These are phyloP conservation scores for Nomada hirtipes DNA, from an alignment of 2,888 invertebrate genomes.

Conservation along the genomic window DNA sequence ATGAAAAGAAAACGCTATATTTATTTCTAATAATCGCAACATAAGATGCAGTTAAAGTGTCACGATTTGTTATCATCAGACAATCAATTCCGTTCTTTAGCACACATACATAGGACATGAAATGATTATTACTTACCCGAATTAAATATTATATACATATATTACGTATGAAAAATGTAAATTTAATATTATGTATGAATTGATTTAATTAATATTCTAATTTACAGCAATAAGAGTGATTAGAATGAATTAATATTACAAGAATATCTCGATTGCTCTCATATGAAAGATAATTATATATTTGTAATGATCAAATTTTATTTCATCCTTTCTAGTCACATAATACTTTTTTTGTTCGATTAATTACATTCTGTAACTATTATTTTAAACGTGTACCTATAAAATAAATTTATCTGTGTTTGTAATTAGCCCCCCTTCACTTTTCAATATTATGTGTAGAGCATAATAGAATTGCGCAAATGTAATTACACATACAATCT, in stretches of 20 bases:
- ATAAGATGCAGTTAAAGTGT: background rate
- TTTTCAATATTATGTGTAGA: background rate
- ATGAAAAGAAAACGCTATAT: conserved; percentile 1
- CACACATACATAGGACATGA: background rate
- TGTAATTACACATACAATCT: background rate
- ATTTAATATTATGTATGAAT: conserved; percentile 15
- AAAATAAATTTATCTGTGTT: background rate
- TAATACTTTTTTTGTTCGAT: background rate
- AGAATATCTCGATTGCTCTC: background rate
- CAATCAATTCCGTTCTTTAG: conserved; percentile 22
- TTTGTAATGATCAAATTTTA: background rate
- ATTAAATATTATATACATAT: conserved; percentile 1
- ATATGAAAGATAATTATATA: conserved; percentile 2
- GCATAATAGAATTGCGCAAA: background rate
- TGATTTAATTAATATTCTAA: conserved; percentile 8
- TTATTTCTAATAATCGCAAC: background rate
- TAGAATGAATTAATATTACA: conserved; percentile 15
- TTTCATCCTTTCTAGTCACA: conserved; percentile 30
- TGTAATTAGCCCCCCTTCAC: background rate
- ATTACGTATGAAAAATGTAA: background rate
- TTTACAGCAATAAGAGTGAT: conserved; percentile 9
- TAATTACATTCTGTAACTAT: background rate
- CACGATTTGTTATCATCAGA: conserved; percentile 10
- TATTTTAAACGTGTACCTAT: background rate
- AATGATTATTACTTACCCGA: background rate